phyloP scores from a whole-genome alignment of 1,140 invertebrate genomes.

The Trichonephila inaurata region DNA sequence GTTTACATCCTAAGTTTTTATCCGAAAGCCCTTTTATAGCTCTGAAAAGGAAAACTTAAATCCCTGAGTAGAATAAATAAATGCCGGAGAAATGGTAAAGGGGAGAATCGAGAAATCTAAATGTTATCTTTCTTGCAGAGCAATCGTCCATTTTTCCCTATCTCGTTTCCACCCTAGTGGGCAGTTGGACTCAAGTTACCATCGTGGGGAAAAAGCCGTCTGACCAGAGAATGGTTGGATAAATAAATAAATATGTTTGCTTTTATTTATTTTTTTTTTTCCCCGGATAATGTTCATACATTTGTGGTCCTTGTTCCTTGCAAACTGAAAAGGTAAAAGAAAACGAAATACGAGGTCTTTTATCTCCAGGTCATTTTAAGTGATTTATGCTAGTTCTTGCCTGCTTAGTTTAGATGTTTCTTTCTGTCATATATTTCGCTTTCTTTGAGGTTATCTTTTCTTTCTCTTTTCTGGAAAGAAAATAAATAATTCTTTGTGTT shows the following conservation, averaged over 20 bases:
- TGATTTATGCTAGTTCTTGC: not conserved
- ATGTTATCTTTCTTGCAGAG: not conserved
- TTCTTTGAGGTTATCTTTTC: not conserved
- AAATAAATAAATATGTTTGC: slow-evolving; percentile 11
- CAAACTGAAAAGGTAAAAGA: not conserved
- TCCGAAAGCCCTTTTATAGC: not conserved
- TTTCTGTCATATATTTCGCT: not conserved
- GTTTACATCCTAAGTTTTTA: slow-evolving; percentile 1
- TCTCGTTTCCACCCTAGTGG: not conserved
- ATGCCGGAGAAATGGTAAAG: not conserved
- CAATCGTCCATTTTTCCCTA: slow-evolving; percentile 17
- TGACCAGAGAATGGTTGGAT: not conserved
- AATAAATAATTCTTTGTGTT: not conserved
- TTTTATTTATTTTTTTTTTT: not conserved
- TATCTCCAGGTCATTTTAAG: not conserved
- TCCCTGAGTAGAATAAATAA: not conserved
- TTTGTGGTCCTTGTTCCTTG: not conserved
- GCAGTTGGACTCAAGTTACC: not conserved
- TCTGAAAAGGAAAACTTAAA: slow-evolving; percentile 5
- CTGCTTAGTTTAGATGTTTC: not conserved
- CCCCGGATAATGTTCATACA: not conserved
- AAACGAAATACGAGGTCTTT: not conserved
- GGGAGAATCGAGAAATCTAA: not conserved
- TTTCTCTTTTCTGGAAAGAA: not conserved
- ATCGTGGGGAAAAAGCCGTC: not conserved